A percentile compares a stretch with the other conserved stretches of the same genome.
phyloP scores from a whole-genome alignment of 2,888 invertebrate species.

The Pseudococcus viburni region DNA sequence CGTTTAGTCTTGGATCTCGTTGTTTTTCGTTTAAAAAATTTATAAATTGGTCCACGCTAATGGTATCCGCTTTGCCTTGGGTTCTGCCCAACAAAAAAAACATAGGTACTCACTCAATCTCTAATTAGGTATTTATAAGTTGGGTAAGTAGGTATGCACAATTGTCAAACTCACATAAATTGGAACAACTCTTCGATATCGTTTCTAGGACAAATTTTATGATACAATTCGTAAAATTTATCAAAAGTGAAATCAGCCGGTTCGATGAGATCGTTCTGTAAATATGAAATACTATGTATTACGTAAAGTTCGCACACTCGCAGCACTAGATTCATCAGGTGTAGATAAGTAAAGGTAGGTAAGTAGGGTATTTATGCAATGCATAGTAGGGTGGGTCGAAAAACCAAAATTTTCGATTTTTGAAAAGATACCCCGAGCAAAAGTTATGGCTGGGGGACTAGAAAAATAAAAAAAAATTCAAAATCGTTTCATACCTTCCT shows the following conservation, averaged over 20 bases:
- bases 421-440: too few species aligned
- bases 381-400: too few species aligned
- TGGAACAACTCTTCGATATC: constrained; percentile 98
- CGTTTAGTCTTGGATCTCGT: constrained; percentile 97
- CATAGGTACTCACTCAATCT: background rate
- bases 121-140: too few species aligned
- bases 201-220: constrained; percentile 98
- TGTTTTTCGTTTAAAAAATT: constrained; percentile 97
- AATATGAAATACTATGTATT: constrained; percentile 63
- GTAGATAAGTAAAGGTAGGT: too few species aligned
- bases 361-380: too few species aligned
- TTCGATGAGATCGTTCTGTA: constrained; percentile 92
- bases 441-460: too few species aligned
- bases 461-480: too few species aligned
- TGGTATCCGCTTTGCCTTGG: constrained; percentile 89
- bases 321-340: too few species aligned
- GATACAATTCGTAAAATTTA: constrained; percentile 97
- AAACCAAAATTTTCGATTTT: too few species aligned
- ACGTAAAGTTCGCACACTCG: too few species aligned
- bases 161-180: constrained; percentile 83
- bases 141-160: background rate
- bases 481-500: too few species aligned
- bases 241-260: constrained; percentile 96
- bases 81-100: constrained; percentile 76
- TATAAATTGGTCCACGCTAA: constrained; percentile 89